A percentile compares a stretch with the other conserved stretches of the same genome.
Evolutionary conservation across 2,797 vertebrate genomes (phyloP).

Genomic region (Nyctalus aviator): DNA sequence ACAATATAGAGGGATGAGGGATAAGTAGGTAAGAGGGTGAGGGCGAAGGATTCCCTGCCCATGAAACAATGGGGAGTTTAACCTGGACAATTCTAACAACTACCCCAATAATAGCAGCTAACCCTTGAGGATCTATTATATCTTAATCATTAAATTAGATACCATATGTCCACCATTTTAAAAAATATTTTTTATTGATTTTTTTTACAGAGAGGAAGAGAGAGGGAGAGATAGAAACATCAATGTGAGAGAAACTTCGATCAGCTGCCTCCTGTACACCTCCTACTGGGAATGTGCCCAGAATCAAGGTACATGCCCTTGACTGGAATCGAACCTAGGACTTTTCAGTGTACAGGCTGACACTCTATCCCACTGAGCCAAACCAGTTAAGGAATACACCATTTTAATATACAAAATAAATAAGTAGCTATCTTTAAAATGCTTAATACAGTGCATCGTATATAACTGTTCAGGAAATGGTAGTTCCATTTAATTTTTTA

Average conservation of each 20-base stretch:
- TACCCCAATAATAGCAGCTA: background rate
- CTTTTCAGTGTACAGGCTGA: too few species aligned
- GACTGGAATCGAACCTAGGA: too few species aligned
- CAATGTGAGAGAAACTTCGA: too few species aligned
- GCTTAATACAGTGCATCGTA: background rate
- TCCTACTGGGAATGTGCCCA: too few species aligned
- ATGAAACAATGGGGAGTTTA: background rate
- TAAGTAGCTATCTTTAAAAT: constrained; percentile 35
- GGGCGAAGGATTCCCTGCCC: background rate
- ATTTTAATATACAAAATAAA: constrained; percentile 25
- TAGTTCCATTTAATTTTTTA: background rate
- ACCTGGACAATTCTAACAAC: background rate
- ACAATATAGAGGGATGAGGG: background rate
- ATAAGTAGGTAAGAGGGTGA: background rate
- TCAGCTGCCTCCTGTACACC: too few species aligned
- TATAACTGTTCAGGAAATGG: background rate
- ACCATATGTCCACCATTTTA: background rate
- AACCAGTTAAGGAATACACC: too few species aligned
- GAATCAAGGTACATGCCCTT: too few species aligned
- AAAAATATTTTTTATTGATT: too few species aligned
- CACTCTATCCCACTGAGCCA: too few species aligned
- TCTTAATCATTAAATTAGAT: background rate
- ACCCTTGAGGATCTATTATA: background rate
- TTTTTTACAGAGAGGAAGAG: too few species aligned
- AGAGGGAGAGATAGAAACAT: too few species aligned